phyloP scores from a whole-genome alignment of 2,888 invertebrate genomes.

The Drosophila recens region DNA sequence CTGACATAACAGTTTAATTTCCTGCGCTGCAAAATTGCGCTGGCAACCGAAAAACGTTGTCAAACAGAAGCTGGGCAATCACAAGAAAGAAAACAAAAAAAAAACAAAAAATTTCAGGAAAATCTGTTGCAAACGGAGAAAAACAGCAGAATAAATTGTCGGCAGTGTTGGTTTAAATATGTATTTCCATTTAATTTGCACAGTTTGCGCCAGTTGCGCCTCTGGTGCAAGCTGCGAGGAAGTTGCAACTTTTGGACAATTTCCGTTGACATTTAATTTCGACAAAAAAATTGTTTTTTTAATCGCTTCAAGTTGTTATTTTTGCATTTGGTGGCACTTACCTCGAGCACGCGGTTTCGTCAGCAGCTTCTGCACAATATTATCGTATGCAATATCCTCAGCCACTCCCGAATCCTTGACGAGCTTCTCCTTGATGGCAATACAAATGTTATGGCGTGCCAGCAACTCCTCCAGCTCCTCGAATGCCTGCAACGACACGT shows the following conservation, averaged over 20 bases:
- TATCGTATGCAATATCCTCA: conserved; percentile 93
- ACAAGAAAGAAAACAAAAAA: conserved; percentile 1
- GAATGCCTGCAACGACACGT: conserved; percentile 89
- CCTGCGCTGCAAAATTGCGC: conserved; percentile 18
- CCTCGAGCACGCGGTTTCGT: conserved; percentile 96
- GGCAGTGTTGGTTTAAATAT: conserved; percentile 26
- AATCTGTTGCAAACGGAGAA: not conserved
- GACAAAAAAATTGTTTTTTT: conserved; percentile 5
- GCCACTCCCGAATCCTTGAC: conserved; percentile 98
- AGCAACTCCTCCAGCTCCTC: conserved; percentile 96
- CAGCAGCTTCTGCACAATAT: conserved; percentile 93
- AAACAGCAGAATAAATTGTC: not conserved
- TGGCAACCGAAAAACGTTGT: conserved; percentile 11
- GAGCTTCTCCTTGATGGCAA: conserved; percentile 96
- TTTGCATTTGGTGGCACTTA: conserved; percentile 85
- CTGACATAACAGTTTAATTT: conserved; percentile 46
- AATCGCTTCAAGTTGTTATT: not conserved
- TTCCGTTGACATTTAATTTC: conserved; percentile 60
- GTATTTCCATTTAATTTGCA: conserved; percentile 53
- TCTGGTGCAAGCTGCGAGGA: conserved; percentile 10
- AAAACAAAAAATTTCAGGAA: not conserved
- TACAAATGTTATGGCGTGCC: conserved; percentile 94
- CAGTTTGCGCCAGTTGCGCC: conserved; percentile 22
- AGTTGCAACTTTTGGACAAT: conserved; percentile 10
- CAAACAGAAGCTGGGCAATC: conserved; percentile 7